Conservation (phyloP, 2,113 vertebrate genomes). For the Sylvilagus bachmani region DNA sequence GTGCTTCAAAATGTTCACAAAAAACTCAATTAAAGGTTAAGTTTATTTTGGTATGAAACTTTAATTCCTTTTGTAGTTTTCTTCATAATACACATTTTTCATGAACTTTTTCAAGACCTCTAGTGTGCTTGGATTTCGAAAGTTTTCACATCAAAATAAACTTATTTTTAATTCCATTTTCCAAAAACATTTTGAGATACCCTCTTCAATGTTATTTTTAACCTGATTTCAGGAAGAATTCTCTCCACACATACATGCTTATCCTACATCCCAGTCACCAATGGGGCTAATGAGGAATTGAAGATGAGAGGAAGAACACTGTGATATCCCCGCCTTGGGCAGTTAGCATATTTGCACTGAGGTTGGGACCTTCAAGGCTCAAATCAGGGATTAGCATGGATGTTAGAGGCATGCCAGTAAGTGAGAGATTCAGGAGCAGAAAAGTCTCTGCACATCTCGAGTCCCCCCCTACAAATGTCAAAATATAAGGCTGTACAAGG, state of each 20-base stretch:
- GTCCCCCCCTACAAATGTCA: neutral
- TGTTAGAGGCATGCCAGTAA: constrained; percentile 22
- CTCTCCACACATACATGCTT: neutral
- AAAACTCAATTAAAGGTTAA: no score
- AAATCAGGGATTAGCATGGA: neutral
- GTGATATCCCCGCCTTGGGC: neutral
- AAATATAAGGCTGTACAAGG: neutral
- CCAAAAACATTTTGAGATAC: no score
- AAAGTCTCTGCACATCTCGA: neutral
- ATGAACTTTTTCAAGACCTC: no score
- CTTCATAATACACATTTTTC: no score
- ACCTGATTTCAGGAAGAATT: neutral
- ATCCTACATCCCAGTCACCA: neutral
- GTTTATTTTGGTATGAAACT: no score
- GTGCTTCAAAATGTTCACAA: no score
- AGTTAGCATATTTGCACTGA: neutral
- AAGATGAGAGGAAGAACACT: neutral
- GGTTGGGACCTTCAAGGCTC: neutral
- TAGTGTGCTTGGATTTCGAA: no score
- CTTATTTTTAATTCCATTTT: no score
- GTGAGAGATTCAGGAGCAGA: neutral
- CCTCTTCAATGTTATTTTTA: neutral
- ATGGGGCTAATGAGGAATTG: neutral
- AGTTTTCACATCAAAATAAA: no score
- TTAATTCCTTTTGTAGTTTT: no score